phyloP scores from a whole-genome alignment of 1,140 invertebrate species.

The Micrasema minimum region DNA sequence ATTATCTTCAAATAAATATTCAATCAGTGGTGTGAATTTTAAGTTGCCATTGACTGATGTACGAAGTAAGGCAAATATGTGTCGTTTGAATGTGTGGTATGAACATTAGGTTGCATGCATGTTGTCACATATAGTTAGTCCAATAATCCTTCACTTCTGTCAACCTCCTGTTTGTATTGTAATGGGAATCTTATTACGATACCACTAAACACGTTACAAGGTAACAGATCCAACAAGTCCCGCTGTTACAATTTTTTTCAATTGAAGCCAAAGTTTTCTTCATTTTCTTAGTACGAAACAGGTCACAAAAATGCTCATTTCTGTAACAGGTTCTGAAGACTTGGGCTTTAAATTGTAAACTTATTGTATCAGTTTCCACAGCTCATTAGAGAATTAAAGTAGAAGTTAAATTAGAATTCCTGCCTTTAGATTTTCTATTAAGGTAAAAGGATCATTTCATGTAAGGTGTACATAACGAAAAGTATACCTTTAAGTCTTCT shows the following conservation, averaged over 20 bases:
- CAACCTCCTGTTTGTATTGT: slow-evolving; percentile 2
- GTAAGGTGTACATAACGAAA: slow-evolving; percentile 23
- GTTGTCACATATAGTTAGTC: slow-evolving; percentile 46
- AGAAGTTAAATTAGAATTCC: slow-evolving; percentile 29
- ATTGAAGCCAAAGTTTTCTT: slow-evolving; percentile 1
- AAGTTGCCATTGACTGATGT: slow-evolving; percentile 52
- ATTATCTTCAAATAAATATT: slow-evolving; percentile 48
- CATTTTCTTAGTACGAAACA: slow-evolving; percentile 27
- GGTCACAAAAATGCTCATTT: slow-evolving; percentile 17
- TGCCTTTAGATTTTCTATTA: slow-evolving; percentile 37
- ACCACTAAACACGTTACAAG: neutral
- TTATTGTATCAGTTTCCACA: slow-evolving; percentile 14
- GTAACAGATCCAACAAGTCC: neutral
- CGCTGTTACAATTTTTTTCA: slow-evolving; percentile 15
- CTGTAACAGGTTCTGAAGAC: slow-evolving; percentile 15
- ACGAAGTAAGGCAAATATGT: slow-evolving; percentile 47
- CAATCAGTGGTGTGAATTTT: slow-evolving; percentile 46
- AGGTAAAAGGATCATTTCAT: slow-evolving; percentile 29
- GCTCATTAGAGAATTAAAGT: slow-evolving; percentile 33
- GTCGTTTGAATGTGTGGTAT: slow-evolving; percentile 49
- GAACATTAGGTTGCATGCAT: slow-evolving; percentile 45
- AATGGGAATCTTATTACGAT: slow-evolving; percentile 11
- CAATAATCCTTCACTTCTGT: slow-evolving; percentile 33
- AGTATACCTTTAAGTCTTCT: slow-evolving; percentile 53
- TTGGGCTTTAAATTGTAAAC: slow-evolving; percentile 6